These are phyloP conservation scores for Romanomermis culicivorax DNA, from an alignment of 2,888 invertebrate species.

Conservation along the genomic window DNA sequence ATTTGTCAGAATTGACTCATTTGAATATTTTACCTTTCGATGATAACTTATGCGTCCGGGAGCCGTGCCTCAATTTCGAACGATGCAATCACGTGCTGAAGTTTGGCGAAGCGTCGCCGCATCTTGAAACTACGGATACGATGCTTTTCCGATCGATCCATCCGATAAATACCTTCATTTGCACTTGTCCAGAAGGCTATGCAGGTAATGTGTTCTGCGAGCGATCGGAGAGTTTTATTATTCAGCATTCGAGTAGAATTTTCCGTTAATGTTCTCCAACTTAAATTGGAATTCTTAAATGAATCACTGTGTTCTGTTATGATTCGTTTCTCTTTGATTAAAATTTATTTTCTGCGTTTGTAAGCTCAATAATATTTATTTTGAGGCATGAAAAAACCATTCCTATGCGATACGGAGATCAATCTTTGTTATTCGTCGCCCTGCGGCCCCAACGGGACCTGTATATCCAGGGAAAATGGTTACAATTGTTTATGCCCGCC, in stretches of 20 bases:
- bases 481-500: conserved; percentile 64
- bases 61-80: conserved; percentile 81
- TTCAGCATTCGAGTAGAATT: too few species aligned
- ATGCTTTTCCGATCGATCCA: conserved; percentile 81
- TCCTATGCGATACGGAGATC: conserved; percentile 82
- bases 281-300: too few species aligned
- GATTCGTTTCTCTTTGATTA: too few species aligned
- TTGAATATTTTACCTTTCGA: conserved; percentile 57
- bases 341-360: conserved; percentile 9
- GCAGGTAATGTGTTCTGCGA: conserved; percentile 43
- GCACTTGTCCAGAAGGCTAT: conserved; percentile 71
- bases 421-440: conserved; percentile 89
- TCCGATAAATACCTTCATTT: conserved; percentile 76
- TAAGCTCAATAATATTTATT: conserved; percentile 5
- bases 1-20: conserved; percentile 58
- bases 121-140: conserved; percentile 64
- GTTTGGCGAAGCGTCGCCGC: conserved; percentile 68
- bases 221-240: too few species aligned
- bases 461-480: conserved; percentile 63
- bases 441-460: conserved; percentile 65
- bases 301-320: too few species aligned
- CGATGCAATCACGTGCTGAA: conserved; percentile 70
- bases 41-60: conserved; percentile 79
- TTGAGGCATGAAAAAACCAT: conserved; percentile 58
- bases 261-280: too few species aligned